Evolutionary conservation across 2,888 invertebrate species (phyloP).

Genomic region (Rotaria macrura): DNA sequence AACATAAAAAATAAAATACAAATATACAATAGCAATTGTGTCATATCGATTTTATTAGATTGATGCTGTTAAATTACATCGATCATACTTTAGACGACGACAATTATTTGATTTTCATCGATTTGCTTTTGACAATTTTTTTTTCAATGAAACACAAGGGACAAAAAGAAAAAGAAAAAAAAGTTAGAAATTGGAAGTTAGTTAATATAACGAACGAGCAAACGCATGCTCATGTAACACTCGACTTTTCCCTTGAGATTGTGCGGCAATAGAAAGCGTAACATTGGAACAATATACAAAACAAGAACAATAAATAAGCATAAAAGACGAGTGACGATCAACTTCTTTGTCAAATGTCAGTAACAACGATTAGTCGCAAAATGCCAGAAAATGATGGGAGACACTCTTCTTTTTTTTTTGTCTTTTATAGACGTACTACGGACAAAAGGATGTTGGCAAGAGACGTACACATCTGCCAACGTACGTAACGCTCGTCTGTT

Average conservation of each 20-base stretch:
- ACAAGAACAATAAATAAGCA: neutral
- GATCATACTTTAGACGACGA: neutral
- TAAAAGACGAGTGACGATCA: neutral
- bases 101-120: neutral
- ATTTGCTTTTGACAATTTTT: neutral
- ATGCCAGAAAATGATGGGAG: neutral
- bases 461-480: neutral
- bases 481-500: neutral
- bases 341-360: neutral
- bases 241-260: neutral
- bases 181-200: neutral
- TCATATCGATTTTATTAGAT: too few species aligned
- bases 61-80: neutral
- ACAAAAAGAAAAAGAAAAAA: too few species aligned
- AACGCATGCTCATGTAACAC: neutral
- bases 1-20: too few species aligned
- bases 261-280: neutral
- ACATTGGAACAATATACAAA: neutral
- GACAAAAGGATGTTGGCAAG: neutral
- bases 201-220: neutral
- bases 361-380: neutral
- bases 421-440: neutral
- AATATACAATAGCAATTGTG: too few species aligned
- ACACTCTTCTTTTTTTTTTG: neutral
- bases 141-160: neutral